A percentile compares a stretch with the other conserved stretches of the same genome.
phyloP scores from a whole-genome alignment of 2,888 invertebrate species.

The Rotaria socialis region DNA sequence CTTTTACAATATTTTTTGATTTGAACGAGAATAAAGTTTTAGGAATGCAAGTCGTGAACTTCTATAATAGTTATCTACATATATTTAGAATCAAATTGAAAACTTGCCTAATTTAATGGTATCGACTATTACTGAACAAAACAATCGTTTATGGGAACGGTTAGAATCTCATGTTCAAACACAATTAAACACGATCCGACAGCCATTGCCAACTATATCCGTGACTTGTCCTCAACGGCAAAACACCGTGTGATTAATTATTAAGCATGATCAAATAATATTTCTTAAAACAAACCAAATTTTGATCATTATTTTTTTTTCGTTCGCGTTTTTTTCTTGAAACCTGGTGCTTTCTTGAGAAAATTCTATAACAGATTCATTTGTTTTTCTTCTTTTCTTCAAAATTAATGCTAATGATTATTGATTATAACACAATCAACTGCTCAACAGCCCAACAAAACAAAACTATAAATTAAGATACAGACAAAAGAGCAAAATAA shows the following conservation, averaged over 20 bases:
- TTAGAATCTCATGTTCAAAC: slow-evolving; percentile 23
- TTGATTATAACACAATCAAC: background rate
- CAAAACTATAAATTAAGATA: background rate
- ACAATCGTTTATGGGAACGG: slow-evolving; percentile 31
- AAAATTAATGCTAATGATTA: background rate
- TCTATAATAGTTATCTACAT: background rate
- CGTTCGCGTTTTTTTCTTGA: background rate
- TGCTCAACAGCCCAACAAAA: background rate
- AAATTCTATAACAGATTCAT: background rate
- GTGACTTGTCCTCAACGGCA: slow-evolving; percentile 30
- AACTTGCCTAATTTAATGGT: background rate
- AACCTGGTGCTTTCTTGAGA: slow-evolving; percentile 20
- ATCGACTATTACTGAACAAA: background rate
- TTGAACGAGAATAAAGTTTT: too few relatives aligned
- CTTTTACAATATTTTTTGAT: too few relatives aligned
- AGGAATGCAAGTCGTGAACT: too few relatives aligned
- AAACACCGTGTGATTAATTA: slow-evolving; percentile 7
- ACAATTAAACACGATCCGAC: background rate
- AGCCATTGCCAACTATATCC: background rate
- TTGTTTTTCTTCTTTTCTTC: background rate
- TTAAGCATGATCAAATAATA: too few relatives aligned
- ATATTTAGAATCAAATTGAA: background rate
- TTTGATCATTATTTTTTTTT: background rate
- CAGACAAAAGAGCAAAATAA: background rate
- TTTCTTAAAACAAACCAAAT: background rate